Evolutionary conservation across 2,888 invertebrate genomes (phyloP).

Genomic region (Oscheius sp.): DNA sequence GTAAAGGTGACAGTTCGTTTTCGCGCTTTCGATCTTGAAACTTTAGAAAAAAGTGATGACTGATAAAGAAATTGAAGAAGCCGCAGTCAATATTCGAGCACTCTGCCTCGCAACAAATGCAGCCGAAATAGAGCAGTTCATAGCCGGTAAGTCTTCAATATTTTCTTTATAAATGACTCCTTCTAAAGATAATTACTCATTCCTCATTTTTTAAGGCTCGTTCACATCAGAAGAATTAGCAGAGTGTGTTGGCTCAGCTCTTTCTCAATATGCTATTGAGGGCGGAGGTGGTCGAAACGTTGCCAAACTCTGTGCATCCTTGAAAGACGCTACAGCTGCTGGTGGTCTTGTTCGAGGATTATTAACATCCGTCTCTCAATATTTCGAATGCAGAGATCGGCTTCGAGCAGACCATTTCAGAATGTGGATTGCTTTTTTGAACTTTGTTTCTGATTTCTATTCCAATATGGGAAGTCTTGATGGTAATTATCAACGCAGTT

Average conservation of each 20-base stretch:
- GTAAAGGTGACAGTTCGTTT: not conserved
- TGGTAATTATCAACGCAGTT: not conserved
- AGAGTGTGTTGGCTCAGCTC: conserved; percentile 50
- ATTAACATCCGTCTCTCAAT: conserved; percentile 57
- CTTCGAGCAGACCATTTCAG: conserved; percentile 63
- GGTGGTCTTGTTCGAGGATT: conserved; percentile 57
- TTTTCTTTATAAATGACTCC: not conserved
- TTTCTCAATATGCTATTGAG: conserved; percentile 65
- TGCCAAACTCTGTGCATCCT: conserved; percentile 57
- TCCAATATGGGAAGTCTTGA: conserved; percentile 56
- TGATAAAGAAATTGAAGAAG: conserved; percentile 46
- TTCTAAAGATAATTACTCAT: not conserved
- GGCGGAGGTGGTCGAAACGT: conserved; percentile 60
- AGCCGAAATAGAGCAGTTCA: conserved; percentile 48
- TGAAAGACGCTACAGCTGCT: conserved; percentile 57
- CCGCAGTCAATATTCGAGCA: conserved; percentile 40
- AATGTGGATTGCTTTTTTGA: conserved; percentile 66
- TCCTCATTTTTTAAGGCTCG: conserved; percentile 39
- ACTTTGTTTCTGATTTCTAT: conserved; percentile 66
- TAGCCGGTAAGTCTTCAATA: conserved; percentile 32
- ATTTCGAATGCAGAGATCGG: conserved; percentile 63
- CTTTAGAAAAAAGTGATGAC: conserved; percentile 48
- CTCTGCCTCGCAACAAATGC: conserved; percentile 39
- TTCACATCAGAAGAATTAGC: conserved; percentile 56
- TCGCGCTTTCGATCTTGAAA: not conserved